phyloP scores from a whole-genome alignment of 1,140 invertebrate genomes.

The Cheumatopsyche charites region DNA sequence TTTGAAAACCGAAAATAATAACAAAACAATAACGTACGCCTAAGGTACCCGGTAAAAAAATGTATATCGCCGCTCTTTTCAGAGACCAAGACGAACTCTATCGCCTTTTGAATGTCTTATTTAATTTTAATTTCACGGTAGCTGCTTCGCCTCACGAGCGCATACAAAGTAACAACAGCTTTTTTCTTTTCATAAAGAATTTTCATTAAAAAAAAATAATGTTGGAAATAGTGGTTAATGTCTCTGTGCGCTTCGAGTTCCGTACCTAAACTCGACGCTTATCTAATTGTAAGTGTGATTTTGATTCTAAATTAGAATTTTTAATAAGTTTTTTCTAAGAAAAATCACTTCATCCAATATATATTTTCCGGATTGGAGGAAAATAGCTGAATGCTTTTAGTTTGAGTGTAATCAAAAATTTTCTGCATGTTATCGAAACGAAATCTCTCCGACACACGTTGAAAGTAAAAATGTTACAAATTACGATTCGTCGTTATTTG shows the following conservation, averaged over 20 bases:
- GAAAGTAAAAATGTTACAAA: too few species aligned
- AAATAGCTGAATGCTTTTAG: too few species aligned
- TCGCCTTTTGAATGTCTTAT: constrained; percentile 35
- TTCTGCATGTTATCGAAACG: too few species aligned
- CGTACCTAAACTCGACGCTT: too few species aligned
- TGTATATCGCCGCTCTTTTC: too few species aligned
- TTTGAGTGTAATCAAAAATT: too few species aligned
- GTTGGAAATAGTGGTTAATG: constrained; percentile 15
- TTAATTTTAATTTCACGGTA: constrained; percentile 40
- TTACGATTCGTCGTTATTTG: not conserved
- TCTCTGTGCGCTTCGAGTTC: constrained; percentile 8
- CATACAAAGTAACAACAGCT: constrained; percentile 26
- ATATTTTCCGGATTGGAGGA: too few species aligned
- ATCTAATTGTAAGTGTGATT: too few species aligned
- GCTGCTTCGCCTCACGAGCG: constrained; percentile 27
- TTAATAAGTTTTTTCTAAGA: too few species aligned
- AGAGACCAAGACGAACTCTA: constrained; percentile 15
- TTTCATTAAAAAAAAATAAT: constrained; percentile 13
- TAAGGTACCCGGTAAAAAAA: constrained; percentile 24
- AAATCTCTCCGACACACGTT: too few species aligned
- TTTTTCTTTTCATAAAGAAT: not conserved
- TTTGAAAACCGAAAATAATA: constrained; percentile 20
- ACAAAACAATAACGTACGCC: constrained; percentile 15
- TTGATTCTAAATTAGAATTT: too few species aligned
- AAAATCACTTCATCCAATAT: too few species aligned